Evolutionary conservation across 2,113 vertebrate genomes (phyloP), one percentile per base, ranked within the genome.

Genomic region (Forbesichthys papilliferus): DNA sequence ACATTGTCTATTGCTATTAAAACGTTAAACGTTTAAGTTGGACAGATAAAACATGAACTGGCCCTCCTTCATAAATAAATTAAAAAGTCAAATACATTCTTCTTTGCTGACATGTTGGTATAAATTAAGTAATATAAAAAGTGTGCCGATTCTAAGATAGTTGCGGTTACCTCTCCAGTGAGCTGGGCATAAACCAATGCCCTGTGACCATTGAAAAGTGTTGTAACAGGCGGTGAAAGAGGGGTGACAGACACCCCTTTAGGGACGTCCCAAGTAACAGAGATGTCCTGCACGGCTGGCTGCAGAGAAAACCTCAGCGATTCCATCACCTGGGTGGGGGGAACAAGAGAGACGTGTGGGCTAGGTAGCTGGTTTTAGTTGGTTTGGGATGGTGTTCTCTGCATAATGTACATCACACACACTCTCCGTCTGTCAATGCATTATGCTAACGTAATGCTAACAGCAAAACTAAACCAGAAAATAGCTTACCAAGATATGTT

Each of bases 201-300:
- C 71, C 91, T 86, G 1, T 92, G 90, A 82, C 87, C 88, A 73
- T 90, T 85, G 79, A 92, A 93, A 49, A 93, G 6, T 3, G 80
- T 1, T 16, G 66, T 87, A 61, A 90, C 78, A 14, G 88, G 84
- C 53, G 84, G 86, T 57, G 91, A 91, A 60, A 93, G 79, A 57
- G 58, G 72, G 18, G 69, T 84, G 64, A 78, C 84, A 12, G 86
- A 84, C 49, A 91, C 64, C 11, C 73, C 81, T n/a, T 83, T 70
- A 49, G 90, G 90, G 48, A 92, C 68, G 46, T 79, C 72, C 91
- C 91, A 93, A 0, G 65, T 74, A 56, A 91, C 82, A 14, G 84
- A 78, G 51, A 92, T 75, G 71, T 89, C 80, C 27, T 12, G 66
- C 75, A 91, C 88, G 6, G 77, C 75, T 6, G 90, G 88, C 68